Percentiles rank a stretch among this genome's conserved stretches.
These are phyloP conservation scores for Leptinotarsa lineolata DNA, from an alignment of 1,140 invertebrate genomes.

Conservation along the genomic window DNA sequence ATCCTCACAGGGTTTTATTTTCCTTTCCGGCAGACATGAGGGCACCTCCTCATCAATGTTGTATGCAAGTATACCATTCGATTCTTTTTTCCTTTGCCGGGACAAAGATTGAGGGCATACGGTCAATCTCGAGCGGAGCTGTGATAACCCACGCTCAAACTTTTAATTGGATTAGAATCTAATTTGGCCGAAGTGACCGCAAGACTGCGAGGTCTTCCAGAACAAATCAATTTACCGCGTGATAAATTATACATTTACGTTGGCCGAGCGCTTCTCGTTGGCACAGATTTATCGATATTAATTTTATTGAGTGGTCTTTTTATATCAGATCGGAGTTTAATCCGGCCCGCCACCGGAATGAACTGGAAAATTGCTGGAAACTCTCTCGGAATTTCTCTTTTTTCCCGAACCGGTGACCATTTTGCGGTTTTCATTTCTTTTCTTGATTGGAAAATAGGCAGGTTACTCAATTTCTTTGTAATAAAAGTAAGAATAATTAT, in stretches of 20 bases:
- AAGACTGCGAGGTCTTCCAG: constrained; percentile 36
- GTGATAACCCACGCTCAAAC: constrained; percentile 48
- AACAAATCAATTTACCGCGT: constrained; percentile 44
- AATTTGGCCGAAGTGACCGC: constrained; percentile 53
- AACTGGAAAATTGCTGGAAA: neutral
- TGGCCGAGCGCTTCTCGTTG: constrained; percentile 18
- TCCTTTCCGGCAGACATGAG: constrained; percentile 12
- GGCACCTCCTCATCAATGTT: constrained; percentile 21
- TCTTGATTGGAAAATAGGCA: too few species aligned
- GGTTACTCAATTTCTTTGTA: too few species aligned
- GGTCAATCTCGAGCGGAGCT: constrained; percentile 23
- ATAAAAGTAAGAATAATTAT: too few species aligned
- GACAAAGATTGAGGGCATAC: constrained; percentile 25
- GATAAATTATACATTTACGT: constrained; percentile 39
- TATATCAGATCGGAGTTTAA: constrained; percentile 13
- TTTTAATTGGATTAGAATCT: constrained; percentile 57
- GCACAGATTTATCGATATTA: constrained; percentile 29
- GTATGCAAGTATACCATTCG: constrained; percentile 7
- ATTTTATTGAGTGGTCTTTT: constrained; percentile 31
- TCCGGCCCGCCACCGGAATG: neutral
- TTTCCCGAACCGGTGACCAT: too few species aligned
- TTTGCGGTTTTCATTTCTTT: too few species aligned
- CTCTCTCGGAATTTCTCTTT: too few species aligned
- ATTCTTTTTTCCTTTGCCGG: neutral
- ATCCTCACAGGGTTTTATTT: constrained; percentile 11